Base-by-base conservation (phyloP, 2,797 vertebrate genomes). In the Dendrocincla tyrannina region DNA sequence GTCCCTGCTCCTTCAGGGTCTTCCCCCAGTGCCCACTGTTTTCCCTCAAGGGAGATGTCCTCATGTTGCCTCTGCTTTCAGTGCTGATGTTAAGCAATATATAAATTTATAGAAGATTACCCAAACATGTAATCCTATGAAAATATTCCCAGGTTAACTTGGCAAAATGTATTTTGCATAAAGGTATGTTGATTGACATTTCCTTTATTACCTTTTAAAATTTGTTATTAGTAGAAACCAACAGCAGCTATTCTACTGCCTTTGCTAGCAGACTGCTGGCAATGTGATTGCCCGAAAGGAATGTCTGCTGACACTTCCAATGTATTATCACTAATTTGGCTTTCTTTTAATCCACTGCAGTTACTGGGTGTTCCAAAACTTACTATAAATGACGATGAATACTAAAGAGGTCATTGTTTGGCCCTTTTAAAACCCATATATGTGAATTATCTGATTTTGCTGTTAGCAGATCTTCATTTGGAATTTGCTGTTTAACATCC, bases 1-100 rank as follows among this genome's bases (percentile, higher is more conserved):
- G 6, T 56, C 25, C 9, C 62, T 1, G 0, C 10, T 78, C 8
- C 42, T 16, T 3, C 14, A 11, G 4, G 15, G 42, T 5, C 25
- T 28, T 83, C 46, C 12, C 10, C 7, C 27, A 35, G 42, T 1
- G 16, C 23, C 37, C 13, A 11, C 2, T 1, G 0, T 18, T 33
- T 81, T 78, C 49, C 24, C 14, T 8, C 0, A 13, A 7, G 1
- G 7, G 0, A 12, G 1, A 1, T 0, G 0, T 35, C 41, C 55
- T 63, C 2, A 1, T 9, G 14, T 56, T 39, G 9, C 14, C 33
- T 37, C 56, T 66, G 35, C 27, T 19, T 62, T 41, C 44, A 50
- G n/a, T 4, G 1, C 52, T 66, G 49, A 16, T 42, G 32, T 20
- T 63, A 56, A 75, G 27, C 5, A 63, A 39, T 12, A 10, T 35